Conservation (phyloP, 1,140 invertebrate species). For the Eurosta solidaginis region DNA sequence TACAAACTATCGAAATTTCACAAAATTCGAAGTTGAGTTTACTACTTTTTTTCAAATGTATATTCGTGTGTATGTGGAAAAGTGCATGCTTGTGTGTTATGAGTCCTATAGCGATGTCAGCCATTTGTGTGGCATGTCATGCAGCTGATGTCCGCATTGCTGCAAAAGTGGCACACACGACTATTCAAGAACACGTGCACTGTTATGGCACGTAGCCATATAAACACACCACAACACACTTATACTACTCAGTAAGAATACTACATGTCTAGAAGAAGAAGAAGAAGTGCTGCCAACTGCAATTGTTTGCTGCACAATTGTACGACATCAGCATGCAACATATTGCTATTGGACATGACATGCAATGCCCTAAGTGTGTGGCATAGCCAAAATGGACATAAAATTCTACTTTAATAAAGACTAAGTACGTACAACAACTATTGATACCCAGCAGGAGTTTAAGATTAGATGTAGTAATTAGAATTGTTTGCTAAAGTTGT, state of each 20-base stretch:
- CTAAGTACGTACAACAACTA: not conserved
- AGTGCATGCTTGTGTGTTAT: no score
- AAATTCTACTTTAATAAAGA: not conserved
- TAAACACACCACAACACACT: not conserved
- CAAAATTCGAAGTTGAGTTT: not conserved
- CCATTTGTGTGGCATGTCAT: slow-evolving; percentile 1
- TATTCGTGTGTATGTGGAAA: not conserved
- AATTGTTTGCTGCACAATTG: not conserved
- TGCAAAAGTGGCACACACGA: not conserved
- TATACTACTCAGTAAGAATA: not conserved
- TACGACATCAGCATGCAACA: not conserved
- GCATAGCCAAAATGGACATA: slow-evolving; percentile 8
- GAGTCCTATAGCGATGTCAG: not conserved
- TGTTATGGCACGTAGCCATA: no score
- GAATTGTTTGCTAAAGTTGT: no score
- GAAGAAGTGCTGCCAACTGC: slow-evolving; percentile 20
- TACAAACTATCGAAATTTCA: no score
- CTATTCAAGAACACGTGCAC: not conserved
- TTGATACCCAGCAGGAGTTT: no score
- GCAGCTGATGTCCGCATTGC: slow-evolving; percentile 1
- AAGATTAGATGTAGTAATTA: no score
- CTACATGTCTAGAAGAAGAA: not conserved
- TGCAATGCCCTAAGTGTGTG: slow-evolving; percentile 1
- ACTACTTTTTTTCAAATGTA: not conserved
- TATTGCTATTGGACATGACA: slow-evolving; percentile 21